phyloP scores from a whole-genome alignment of 2,113 vertebrate species.

The Chionis minor region DNA sequence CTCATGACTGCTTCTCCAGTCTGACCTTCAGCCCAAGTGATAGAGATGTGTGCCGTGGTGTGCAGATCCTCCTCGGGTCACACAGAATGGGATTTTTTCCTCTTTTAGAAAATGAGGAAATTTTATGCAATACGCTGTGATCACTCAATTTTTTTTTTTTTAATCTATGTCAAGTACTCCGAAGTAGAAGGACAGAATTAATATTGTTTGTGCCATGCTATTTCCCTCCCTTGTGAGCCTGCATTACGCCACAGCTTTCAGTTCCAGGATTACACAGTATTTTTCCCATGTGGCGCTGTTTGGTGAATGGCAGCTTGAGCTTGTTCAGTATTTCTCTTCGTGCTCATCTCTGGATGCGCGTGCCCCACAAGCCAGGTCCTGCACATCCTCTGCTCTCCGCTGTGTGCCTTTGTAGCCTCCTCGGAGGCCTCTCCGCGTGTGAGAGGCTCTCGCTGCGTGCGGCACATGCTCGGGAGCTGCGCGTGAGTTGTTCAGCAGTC shows the following conservation, averaged over 20 bases:
- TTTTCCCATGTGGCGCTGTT: neutral
- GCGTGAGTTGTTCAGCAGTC: neutral
- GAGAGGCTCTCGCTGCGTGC: accelerated
- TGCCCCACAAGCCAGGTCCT: accelerated
- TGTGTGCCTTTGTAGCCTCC: neutral
- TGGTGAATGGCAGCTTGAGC: neutral
- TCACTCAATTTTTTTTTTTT: neutral
- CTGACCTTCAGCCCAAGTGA: neutral
- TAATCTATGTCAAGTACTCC: neutral
- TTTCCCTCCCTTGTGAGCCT: neutral
- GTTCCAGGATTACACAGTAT: neutral
- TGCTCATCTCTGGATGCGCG: accelerated
- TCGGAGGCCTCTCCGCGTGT: accelerated
- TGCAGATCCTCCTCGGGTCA: neutral
- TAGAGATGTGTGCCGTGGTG: neutral
- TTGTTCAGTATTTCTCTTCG: neutral
- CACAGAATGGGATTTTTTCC: neutral
- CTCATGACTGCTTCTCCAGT: neutral
- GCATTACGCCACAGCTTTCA: neutral
- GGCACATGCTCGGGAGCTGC: accelerated
- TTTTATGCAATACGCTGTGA: neutral
- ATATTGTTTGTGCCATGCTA: neutral
- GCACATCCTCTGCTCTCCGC: neutral
- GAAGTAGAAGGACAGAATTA: neutral
- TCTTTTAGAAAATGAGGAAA: neutral